Evolutionary conservation across 2,888 invertebrate species (phyloP), one percentile per base, ranked within the genome.

Genomic region (Anticlea derivata): DNA sequence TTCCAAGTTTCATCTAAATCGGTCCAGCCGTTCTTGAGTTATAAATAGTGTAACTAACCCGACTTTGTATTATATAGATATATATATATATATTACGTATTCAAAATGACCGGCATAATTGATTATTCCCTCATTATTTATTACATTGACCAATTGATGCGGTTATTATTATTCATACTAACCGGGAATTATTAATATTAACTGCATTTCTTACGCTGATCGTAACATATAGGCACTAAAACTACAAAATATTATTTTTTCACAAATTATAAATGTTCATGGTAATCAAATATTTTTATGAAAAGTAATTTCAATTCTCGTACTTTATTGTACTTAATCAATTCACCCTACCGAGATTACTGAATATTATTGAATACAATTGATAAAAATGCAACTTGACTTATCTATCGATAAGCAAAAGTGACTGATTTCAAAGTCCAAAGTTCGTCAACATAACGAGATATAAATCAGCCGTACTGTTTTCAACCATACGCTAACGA

Each of bases 381-480:
- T 6, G 1, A 12, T n/a, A 24, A 22, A 30, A 39, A 47, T 33
- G 33, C 20, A 40, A 48, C 47, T 48, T 48, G 39, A 39, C 40
- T 48, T 33, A 39, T 39, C 20, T 30, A 31, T 24, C 10, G 39
- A 26, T 38, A 20, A 39, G 39, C 39, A 27, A 48, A 12, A 27
- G 26, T 27, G 27, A 26, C 47, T 33, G 34, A 33, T 24, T 30
- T 31, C 27, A 26, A 13, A 17, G 26, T 13, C 26, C 11, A 26
- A 38, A 27, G 13, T 38, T 27, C 26, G 6, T 17, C 38, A 38
- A 38, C 38, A 27, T 17, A 37, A 26, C 27, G 17, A 26, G n/a
- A 3, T 26, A 24, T n/a, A n/a, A n/a, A n/a, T 38, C 26, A 13
- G 38, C 38, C 27, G 26, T 17, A 13, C n/a, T n/a, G n/a, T n/a